phyloP scores from a whole-genome alignment of 2,888 invertebrate species.

The Aquatica leii region DNA sequence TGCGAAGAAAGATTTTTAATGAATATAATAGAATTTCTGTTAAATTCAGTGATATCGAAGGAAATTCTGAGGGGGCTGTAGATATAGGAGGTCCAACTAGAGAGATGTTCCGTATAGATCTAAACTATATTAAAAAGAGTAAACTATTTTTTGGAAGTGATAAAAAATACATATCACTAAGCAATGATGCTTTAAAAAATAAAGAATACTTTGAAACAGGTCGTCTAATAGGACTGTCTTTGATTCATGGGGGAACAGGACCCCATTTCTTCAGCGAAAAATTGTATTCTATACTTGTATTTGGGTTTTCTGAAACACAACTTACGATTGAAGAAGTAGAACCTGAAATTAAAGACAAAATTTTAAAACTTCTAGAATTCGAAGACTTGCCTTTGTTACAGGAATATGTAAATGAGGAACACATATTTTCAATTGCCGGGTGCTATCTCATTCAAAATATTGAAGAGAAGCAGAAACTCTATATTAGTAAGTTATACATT shows the following conservation, averaged over 20 bases:
- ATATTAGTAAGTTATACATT: slow-evolving; percentile 4
- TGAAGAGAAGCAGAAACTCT: slow-evolving; percentile 4
- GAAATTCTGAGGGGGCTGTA: slow-evolving; percentile 36
- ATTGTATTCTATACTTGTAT: slow-evolving; percentile 26
- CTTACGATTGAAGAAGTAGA: slow-evolving; percentile 2
- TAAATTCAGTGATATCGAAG: slow-evolving; percentile 14
- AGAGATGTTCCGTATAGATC: slow-evolving; percentile 20
- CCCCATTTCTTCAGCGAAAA: slow-evolving; percentile 37
- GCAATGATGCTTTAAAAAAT: background rate
- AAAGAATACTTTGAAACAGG: background rate
- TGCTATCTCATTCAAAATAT: slow-evolving; percentile 5
- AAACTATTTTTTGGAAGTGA: background rate
- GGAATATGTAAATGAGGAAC: background rate
- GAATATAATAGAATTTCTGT: slow-evolving; percentile 11
- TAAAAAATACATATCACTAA: slow-evolving; percentile 4
- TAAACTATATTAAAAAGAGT: slow-evolving; percentile 5
- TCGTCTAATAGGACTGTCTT: no score
- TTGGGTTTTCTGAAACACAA: slow-evolving; percentile 1
- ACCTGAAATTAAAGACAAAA: slow-evolving; percentile 1
- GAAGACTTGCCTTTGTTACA: background rate
- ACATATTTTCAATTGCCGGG: slow-evolving; percentile 6
- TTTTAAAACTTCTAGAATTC: no score
- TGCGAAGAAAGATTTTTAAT: slow-evolving; percentile 4
- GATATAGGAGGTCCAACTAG: slow-evolving; percentile 40
- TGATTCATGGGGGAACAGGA: slow-evolving; percentile 38